Conservation (phyloP, 2,797 vertebrate species). For the Sus cebifrons region DNA sequence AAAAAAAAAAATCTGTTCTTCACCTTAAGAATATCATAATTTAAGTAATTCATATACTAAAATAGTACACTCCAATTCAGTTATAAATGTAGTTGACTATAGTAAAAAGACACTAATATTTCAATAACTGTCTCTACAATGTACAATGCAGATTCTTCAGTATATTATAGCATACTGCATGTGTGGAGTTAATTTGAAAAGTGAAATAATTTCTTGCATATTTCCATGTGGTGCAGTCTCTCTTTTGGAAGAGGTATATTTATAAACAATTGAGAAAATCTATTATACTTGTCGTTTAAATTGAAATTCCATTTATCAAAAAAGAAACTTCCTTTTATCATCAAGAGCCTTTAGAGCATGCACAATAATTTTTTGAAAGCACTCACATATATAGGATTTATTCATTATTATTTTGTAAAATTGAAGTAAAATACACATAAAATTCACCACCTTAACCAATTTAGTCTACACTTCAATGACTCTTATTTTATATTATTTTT, state of each 20-base stretch:
- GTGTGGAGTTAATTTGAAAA: not conserved
- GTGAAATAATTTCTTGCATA: constrained; percentile 40
- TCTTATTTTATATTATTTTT: no score
- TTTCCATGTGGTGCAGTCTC: not conserved
- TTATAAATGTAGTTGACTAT: not conserved
- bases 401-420: no score
- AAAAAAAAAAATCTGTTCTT: not conserved
- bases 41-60: not conserved
- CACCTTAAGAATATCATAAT: not conserved
- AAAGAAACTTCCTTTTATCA: not conserved
- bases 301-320: not conserved
- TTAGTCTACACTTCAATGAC: no score
- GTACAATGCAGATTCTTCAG: not conserved
- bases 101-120: not conserved
- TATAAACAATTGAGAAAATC: not conserved
- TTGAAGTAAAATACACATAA: no score
- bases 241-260: constrained; percentile 1
- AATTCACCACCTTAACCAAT: no score
- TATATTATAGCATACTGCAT: not conserved
- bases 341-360: not conserved
- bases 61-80: not conserved
- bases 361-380: not conserved
- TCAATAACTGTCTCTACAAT: not conserved
- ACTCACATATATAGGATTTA: no score
- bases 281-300: not conserved